Evolutionary conservation across 2,797 vertebrate species (phyloP).

Genomic region (Paguma larvata): DNA sequence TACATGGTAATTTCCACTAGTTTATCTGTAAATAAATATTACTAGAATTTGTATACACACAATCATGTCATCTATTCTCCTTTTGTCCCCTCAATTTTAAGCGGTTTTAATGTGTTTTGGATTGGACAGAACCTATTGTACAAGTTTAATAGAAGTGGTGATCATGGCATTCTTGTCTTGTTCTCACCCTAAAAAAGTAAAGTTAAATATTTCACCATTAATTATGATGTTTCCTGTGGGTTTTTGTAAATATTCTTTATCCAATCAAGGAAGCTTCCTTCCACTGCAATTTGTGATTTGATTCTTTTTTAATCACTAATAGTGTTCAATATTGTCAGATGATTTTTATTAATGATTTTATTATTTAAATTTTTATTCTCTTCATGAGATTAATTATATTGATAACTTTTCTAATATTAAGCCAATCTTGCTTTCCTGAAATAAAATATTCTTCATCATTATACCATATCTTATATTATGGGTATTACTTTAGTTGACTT

Average conservation of each 20-base stretch:
- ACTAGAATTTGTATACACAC: not conserved
- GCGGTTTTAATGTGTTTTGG: not conserved
- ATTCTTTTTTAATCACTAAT: not conserved
- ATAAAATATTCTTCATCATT: not conserved
- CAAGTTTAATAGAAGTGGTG: not conserved
- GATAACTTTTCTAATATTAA: conserved; percentile 14
- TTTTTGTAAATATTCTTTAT: not conserved
- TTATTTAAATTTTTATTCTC: conserved; percentile 14
- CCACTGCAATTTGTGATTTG: not conserved
- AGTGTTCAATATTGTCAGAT: not conserved
- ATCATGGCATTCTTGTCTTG: not conserved
- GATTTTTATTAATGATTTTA: not conserved
- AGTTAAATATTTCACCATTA: not conserved
- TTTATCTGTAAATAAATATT: not conserved
- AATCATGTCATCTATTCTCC: not conserved
- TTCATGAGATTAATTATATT: not conserved
- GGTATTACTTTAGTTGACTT: not conserved
- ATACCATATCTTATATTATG: not conserved
- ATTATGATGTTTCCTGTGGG: not conserved
- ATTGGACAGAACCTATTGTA: not conserved
- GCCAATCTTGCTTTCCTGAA: not conserved
- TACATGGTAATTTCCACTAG: not conserved
- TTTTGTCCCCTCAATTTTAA: not conserved
- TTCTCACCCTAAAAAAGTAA: not conserved
- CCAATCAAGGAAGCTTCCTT: not conserved